These are phyloP conservation scores for Phaetusa simplex DNA, from an alignment of 2,113 vertebrate species.

Conservation along the genomic window DNA sequence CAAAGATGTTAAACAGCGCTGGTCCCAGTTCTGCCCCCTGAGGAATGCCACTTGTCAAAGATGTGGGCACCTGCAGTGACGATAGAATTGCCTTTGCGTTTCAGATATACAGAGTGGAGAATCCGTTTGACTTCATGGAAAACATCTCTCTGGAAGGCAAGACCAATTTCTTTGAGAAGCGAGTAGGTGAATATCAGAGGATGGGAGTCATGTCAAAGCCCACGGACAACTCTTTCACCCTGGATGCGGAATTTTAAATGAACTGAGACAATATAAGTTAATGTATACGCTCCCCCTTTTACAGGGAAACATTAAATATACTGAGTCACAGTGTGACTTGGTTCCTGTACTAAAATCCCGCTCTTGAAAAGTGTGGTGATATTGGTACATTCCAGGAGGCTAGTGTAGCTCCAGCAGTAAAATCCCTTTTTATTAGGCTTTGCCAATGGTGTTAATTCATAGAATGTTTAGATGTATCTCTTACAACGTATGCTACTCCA, in stretches of 20 bases:
- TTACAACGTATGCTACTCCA: not conserved
- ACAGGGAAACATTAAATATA: not conserved
- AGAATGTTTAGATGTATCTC: not conserved
- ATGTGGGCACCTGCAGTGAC: not conserved
- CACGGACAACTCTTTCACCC: constrained; percentile 88
- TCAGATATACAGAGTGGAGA: constrained; percentile 88
- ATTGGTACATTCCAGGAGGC: not conserved
- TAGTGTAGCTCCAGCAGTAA: constrained; percentile 42
- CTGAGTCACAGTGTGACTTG: not conserved
- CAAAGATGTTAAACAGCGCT: too few relatives aligned
- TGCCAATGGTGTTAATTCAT: not conserved
- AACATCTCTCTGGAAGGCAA: constrained; percentile 98
- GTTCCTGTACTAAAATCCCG: not conserved
- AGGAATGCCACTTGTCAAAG: not conserved
- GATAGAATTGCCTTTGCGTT: not conserved
- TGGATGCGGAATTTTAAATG: constrained; percentile 92
- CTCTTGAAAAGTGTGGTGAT: constrained; percentile 5
- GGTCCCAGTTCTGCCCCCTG: too few relatives aligned
- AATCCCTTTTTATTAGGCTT: not conserved
- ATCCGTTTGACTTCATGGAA: constrained; percentile 99
- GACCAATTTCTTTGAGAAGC: constrained; percentile 99
- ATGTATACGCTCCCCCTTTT: not conserved
- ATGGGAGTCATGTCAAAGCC: constrained; percentile 95
- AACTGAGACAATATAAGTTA: not conserved
- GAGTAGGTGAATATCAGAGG: constrained; percentile 95